Conservation (phyloP, 2,888 invertebrate genomes). For the Campoplex capitator region DNA sequence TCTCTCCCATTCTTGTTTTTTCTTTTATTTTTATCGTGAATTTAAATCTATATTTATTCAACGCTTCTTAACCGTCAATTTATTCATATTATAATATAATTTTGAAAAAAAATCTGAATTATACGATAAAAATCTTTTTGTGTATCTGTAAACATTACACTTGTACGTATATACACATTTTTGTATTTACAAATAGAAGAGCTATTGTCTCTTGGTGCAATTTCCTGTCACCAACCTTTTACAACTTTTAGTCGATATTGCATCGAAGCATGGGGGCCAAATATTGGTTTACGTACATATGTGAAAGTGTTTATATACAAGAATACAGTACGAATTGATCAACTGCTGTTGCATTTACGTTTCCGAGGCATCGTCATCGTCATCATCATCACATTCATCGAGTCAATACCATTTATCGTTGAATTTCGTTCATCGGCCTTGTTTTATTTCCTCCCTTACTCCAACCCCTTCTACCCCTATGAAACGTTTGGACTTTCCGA, state of each 20-base stretch:
- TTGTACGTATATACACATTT: too few relatives aligned
- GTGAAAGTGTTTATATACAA: background rate
- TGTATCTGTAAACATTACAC: too few relatives aligned
- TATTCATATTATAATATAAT: background rate
- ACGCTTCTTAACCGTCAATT: background rate
- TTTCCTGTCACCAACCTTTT: slow-evolving; percentile 12
- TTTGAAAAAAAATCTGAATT: background rate
- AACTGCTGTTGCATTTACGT: slow-evolving; percentile 39
- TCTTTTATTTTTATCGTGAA: background rate
- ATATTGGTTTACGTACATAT: slow-evolving; percentile 9
- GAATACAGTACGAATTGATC: slow-evolving; percentile 37
- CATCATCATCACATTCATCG: slow-evolving; percentile 41
- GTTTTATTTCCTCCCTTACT: slow-evolving; percentile 30
- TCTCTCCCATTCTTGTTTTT: background rate
- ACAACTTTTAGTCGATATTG: slow-evolving; percentile 19
- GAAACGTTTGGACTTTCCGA: slow-evolving; percentile 49
- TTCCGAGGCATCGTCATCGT: slow-evolving; percentile 35
- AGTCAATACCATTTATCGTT: slow-evolving; percentile 26
- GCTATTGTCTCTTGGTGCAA: slow-evolving; percentile 18
- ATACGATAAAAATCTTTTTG: too few relatives aligned
- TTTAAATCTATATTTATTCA: background rate
- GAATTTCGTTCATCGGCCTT: slow-evolving; percentile 47
- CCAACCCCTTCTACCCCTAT: background rate
- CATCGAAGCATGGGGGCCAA: background rate
- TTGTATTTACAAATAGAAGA: background rate